Percentiles rank a stretch among this genome's conserved stretches.
phyloP scores from a whole-genome alignment of 2,797 vertebrate genomes.

The Notamacropus eugenii region DNA sequence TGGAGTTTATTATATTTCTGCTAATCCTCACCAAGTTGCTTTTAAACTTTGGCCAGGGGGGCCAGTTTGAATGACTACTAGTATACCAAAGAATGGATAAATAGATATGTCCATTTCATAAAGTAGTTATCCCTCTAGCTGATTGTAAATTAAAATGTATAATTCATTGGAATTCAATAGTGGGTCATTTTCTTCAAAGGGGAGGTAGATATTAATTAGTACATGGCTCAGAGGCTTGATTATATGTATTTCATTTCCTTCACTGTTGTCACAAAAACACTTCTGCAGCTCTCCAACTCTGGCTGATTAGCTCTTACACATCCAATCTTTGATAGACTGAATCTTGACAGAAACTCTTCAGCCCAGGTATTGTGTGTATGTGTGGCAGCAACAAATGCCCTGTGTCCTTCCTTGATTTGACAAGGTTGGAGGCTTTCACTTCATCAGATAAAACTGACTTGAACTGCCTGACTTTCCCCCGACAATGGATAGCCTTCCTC shows the following conservation, averaged over 20 bases:
- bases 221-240: conserved; percentile 72
- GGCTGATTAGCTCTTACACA: conserved; percentile 60
- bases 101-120: conserved; percentile 56
- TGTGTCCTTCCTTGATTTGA: neutral
- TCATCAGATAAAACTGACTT: conserved; percentile 20
- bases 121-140: conserved; percentile 64
- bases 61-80: conserved; percentile 46
- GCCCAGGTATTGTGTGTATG: neutral
- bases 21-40: conserved; percentile 42
- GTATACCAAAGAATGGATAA: conserved; percentile 57
- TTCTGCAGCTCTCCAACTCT: conserved; percentile 50
- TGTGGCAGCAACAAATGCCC: neutral
- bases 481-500: neutral
- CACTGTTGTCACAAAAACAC: conserved; percentile 66
- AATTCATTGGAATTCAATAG: conserved; percentile 70
- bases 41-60: conserved; percentile 36
- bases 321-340: conserved; percentile 17
- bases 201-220: conserved; percentile 77
- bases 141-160: conserved; percentile 74
- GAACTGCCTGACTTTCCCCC: neutral
- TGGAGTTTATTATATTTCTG: conserved; percentile 32
- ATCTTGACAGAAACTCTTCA: conserved; percentile 37
- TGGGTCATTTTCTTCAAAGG: conserved; percentile 74
- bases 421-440: neutral
- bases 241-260: conserved; percentile 68